Evolutionary conservation across 2,113 vertebrate genomes (phyloP).

Genomic region (Larimichthys polyactis): DNA sequence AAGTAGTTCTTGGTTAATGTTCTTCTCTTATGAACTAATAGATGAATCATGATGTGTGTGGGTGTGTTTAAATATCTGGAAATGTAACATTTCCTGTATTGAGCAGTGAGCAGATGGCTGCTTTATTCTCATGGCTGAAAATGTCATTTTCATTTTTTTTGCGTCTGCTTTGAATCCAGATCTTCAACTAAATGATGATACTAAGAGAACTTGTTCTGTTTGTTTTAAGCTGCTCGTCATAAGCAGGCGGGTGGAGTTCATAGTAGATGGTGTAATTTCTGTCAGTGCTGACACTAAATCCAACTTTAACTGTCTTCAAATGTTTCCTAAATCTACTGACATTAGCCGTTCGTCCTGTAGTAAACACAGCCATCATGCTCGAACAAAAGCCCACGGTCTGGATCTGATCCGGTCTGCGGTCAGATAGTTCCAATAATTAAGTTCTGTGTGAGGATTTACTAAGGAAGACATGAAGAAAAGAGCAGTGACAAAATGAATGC

Average conservation of each 20-base stretch:
- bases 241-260: slow-evolving; percentile 8
- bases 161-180: neutral
- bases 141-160: neutral
- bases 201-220: neutral
- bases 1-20: too few species aligned
- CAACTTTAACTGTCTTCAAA: slow-evolving; percentile 17
- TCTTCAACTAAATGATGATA: neutral
- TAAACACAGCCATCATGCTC: slow-evolving; percentile 37
- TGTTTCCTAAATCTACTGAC: slow-evolving; percentile 28
- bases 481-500: too few species aligned
- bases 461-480: too few species aligned
- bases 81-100: too few species aligned
- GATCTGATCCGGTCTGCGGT: neutral
- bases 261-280: neutral
- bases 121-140: neutral
- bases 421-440: too few species aligned
- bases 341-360: neutral
- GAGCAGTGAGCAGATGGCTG: too few species aligned
- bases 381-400: slow-evolving; percentile 21
- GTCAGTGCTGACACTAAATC: slow-evolving; percentile 19
- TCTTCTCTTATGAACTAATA: too few species aligned
- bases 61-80: neutral
- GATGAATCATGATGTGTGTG: too few species aligned
- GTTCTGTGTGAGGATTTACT: too few species aligned
- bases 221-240: slow-evolving; percentile 14